These are phyloP conservation scores for Blastobasis adustella DNA, from an alignment of 2,888 invertebrate genomes.

Conservation along the genomic window DNA sequence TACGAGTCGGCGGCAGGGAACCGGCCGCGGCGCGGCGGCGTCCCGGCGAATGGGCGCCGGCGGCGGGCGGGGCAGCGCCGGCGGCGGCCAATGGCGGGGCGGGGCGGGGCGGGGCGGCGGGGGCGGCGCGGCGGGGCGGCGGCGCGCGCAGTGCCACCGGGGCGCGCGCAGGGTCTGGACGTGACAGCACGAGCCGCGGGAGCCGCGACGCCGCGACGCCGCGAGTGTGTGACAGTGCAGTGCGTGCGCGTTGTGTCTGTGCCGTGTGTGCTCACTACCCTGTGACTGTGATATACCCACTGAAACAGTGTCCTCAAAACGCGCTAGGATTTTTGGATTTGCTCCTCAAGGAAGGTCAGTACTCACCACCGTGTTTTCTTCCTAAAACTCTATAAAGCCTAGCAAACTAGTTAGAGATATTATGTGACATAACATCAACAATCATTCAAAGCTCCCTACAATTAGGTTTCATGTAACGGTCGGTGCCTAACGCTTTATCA, in stretches of 20 bases:
- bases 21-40: too few species aligned
- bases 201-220: background rate
- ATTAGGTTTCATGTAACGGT: too few species aligned
- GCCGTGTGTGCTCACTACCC: background rate
- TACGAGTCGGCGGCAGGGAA: too few species aligned
- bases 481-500: too few species aligned
- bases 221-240: background rate
- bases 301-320: too few species aligned
- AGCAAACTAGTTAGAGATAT: too few species aligned
- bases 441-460: too few species aligned
- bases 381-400: too few species aligned
- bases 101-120: constrained; percentile 4
- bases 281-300: background rate
- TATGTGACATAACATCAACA: too few species aligned
- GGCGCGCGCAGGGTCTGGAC: background rate
- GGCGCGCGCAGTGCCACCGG: background rate
- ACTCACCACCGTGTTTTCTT: too few species aligned
- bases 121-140: constrained; percentile 7
- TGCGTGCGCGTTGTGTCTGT: background rate
- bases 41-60: background rate
- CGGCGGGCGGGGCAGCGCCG: constrained; percentile 4
- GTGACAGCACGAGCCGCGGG: background rate
- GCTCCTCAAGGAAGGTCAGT: too few species aligned
- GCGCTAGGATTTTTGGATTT: too few species aligned
- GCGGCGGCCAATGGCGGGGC: constrained; percentile 9